A percentile compares a stretch with the other conserved stretches of the same genome.
phyloP scores from a whole-genome alignment of 2,113 vertebrate genomes.

The Plestiodon gilberti region DNA sequence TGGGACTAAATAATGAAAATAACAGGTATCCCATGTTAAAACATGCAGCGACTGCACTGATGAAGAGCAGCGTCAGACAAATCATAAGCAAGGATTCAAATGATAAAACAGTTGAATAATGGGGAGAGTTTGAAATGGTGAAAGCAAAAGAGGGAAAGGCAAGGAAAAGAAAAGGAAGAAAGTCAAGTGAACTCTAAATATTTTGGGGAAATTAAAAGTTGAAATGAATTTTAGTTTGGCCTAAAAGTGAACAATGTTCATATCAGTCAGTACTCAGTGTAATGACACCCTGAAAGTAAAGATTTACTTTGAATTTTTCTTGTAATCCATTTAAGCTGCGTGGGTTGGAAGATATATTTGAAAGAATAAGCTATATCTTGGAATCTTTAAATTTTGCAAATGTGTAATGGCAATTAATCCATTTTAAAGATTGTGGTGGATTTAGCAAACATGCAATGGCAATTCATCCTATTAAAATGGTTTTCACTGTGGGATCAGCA shows the following conservation, averaged over 20 bases:
- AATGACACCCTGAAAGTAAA: conserved; percentile 50
- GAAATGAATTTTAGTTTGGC: conserved; percentile 76
- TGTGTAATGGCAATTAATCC: neutral
- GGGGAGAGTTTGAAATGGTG: conserved; percentile 80
- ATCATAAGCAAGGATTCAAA: conserved; percentile 78
- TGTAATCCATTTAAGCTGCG: neutral
- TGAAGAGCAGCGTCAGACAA: conserved; percentile 82
- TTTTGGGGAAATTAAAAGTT: conserved; percentile 70
- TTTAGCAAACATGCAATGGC: neutral
- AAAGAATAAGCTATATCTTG: neutral
- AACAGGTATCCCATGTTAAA: conserved; percentile 87
- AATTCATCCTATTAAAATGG: neutral
- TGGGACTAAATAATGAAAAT: conserved; percentile 93
- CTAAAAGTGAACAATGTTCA: conserved; percentile 56
- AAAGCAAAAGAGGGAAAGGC: conserved; percentile 70
- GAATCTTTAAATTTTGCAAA: neutral
- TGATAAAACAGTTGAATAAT: conserved; percentile 70
- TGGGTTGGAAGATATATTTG: neutral
- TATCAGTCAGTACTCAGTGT: conserved; percentile 49
- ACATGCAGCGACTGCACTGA: conserved; percentile 85
- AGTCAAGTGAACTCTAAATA: conserved; percentile 80
- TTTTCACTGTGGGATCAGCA: neutral
- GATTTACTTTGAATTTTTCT: conserved; percentile 1
- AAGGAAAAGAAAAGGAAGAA: conserved; percentile 78
- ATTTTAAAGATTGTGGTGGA: neutral